Base-by-base conservation (phyloP, 1,140 invertebrate genomes). In the Harlomillsia oculata region DNA sequence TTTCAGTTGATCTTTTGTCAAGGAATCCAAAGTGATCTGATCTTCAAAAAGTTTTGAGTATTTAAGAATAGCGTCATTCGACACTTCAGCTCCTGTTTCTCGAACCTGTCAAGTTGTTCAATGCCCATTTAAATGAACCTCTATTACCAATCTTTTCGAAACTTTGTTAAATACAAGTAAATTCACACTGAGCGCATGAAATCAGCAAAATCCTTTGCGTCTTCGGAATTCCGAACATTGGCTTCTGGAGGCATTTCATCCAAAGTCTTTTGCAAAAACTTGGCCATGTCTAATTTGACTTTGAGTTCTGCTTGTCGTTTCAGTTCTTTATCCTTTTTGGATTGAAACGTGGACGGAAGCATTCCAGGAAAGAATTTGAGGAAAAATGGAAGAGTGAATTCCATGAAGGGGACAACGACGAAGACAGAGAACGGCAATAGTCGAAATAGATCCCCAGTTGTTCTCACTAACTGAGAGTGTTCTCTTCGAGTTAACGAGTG, bases 1-100 rank as follows among this genome's bases (percentile, higher is more conserved):
- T 34, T 85, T 79, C 58, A 99, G 72, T 71, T 98, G 94, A 20
- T 82, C 82, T 34, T 92, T 73, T 1, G 82, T 81, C 20, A 99
- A 72, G 5, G 92, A 96, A 71, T 99, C 97, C 40, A 99, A 73
- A 1, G 96, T 99, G n/a, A 99, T 89, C 76, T 99, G 94, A 76
- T 99, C 95, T 72, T 97, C 90, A 75, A 99, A 99, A 11, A 93
- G 74, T 70, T 96, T 96, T 11, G 91, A 93, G 72, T 91, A 99
- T 69, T 91, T 92, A 68, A 98, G 81, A 39, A 99, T 97, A 67
- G 99, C 95, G 65, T 93, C 86, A 68, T 85, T 97, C 0, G 82
- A 83, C 0, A 92, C 87, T 62, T 83, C 76, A 66, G 83, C 80
- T 18, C 86, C 93, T n/a, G 78, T 74, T 29, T 68, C 74, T 54